These are phyloP conservation scores for Xyrichtys novacula DNA, from an alignment of 2,797 vertebrate species.

Conservation along the genomic window DNA sequence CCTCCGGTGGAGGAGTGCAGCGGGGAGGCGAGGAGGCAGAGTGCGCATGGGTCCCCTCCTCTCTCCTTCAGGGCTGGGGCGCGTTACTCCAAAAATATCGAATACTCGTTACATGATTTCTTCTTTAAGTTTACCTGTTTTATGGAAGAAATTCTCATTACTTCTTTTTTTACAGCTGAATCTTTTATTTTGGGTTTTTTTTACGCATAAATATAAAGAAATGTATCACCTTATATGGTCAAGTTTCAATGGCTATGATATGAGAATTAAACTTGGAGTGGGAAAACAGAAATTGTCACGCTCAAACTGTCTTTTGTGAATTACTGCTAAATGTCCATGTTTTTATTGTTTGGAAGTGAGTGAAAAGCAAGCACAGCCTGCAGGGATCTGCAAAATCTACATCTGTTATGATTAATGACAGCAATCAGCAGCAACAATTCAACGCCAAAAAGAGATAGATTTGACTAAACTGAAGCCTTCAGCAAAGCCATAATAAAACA, in stretches of 20 bases:
- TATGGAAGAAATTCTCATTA: no score
- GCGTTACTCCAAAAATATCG: slow-evolving; percentile 30
- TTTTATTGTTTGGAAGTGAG: slow-evolving; percentile 8
- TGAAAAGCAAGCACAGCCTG: slow-evolving; percentile 31
- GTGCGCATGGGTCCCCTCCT: slow-evolving; percentile 47
- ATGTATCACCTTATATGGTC: no score
- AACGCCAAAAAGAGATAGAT: slow-evolving; percentile 23
- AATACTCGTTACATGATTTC: not conserved
- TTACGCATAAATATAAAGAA: no score
- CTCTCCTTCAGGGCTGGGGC: slow-evolving; percentile 13
- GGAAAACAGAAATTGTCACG: no score
- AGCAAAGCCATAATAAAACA: not conserved
- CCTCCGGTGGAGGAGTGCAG: slow-evolving; percentile 43
- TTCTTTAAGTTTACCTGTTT: not conserved
- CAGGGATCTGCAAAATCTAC: slow-evolving; percentile 33
- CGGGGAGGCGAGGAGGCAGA: slow-evolving; percentile 32
- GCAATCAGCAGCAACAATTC: slow-evolving; percentile 26
- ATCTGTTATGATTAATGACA: slow-evolving; percentile 40
- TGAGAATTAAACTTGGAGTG: no score
- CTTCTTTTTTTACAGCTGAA: no score
- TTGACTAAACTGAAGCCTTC: slow-evolving; percentile 18
- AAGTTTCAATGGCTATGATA: no score
- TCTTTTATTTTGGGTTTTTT: no score
- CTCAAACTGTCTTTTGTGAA: not conserved
- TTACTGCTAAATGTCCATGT: not conserved